These are phyloP conservation scores for Willowsia nigromaculata DNA, from an alignment of 2,888 invertebrate species.

Conservation along the genomic window DNA sequence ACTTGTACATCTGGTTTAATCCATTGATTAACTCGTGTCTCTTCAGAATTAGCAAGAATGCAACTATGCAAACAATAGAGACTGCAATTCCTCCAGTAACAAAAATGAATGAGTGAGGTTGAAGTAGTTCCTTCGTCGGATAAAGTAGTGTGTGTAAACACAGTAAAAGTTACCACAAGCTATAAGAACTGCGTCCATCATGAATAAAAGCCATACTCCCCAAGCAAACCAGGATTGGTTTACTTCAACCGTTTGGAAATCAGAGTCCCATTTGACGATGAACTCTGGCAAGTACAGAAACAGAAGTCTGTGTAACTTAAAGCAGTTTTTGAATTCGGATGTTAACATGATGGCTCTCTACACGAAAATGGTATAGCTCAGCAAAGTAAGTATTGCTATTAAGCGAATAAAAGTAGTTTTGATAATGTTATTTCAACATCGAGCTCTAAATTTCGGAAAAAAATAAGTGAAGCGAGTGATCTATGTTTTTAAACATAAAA, in stretches of 20 bases:
- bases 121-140: not conserved
- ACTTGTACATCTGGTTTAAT: not conserved
- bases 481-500: no score
- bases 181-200: not conserved
- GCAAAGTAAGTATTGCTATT: no score
- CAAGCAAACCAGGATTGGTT: not conserved
- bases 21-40: not conserved
- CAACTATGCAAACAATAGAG: not conserved
- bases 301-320: not conserved
- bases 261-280: not conserved
- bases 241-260: not conserved
- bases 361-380: no score
- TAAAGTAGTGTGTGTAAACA: not conserved
- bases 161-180: not conserved
- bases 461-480: no score
- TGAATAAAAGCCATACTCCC: not conserved
- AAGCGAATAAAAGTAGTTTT: no score
- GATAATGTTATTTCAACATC: no score
- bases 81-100: not conserved
- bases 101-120: slow-evolving; percentile 6
- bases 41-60: not conserved
- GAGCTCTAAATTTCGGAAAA: no score
- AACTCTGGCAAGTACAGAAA: not conserved
- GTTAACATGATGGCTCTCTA: not conserved
- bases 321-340: not conserved